Conservation (phyloP, 2,888 invertebrate species). For the Julus scanicus region DNA sequence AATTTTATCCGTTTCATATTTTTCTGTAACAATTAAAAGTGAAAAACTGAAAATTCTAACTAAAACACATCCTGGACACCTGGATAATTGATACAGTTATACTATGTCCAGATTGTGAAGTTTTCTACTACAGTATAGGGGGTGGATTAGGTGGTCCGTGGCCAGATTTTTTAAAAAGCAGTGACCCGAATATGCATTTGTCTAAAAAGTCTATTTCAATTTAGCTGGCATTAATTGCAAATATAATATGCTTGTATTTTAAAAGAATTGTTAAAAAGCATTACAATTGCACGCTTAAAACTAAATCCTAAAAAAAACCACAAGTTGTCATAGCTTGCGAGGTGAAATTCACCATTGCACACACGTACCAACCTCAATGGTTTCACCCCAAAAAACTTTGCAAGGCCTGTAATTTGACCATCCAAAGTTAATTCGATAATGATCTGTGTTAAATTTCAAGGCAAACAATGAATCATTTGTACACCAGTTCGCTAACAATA, state of each 20-base stretch:
- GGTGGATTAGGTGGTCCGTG: conserved; percentile 3
- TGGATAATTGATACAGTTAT: too few species aligned
- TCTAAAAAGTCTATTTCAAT: background rate
- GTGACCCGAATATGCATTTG: conserved; percentile 37
- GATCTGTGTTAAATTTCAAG: conserved; percentile 40
- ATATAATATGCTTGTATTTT: background rate
- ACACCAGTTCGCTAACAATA: conserved; percentile 25
- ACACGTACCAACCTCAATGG: background rate
- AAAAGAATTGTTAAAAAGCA: background rate
- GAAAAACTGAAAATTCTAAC: too few species aligned
- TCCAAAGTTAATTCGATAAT: conserved; percentile 39
- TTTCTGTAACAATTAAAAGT: too few species aligned
- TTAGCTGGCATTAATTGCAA: conserved; percentile 14
- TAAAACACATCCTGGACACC: too few species aligned
- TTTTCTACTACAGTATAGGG: background rate
- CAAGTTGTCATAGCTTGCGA: background rate
- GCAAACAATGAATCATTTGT: conserved; percentile 45
- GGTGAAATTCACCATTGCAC: background rate
- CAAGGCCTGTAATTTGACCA: conserved; percentile 44
- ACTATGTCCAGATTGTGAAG: too few species aligned
- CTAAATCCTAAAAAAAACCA: background rate
- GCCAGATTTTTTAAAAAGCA: background rate
- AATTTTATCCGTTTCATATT: too few species aligned
- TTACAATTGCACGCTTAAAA: background rate
- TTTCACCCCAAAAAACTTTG: background rate